A percentile compares a stretch with the other conserved stretches of the same genome.
phyloP scores from a whole-genome alignment of 1,140 invertebrate species.

The Drosophila grimshawi region DNA sequence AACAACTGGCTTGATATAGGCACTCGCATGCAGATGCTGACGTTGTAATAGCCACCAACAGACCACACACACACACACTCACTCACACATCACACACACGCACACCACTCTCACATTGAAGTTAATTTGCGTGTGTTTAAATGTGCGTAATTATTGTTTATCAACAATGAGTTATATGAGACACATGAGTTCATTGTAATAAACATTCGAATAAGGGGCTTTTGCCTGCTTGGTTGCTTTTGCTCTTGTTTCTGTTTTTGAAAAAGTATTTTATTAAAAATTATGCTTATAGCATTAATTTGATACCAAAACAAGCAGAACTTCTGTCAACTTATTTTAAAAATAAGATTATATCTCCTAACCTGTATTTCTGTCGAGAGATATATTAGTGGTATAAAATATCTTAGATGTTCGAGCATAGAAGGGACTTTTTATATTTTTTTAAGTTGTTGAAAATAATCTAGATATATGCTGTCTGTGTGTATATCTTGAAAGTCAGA shows the following conservation, averaged over 20 bases:
- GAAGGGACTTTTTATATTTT: too few relatives aligned
- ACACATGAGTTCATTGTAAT: conserved; percentile 42
- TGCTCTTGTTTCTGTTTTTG: not conserved
- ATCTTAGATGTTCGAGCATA: too few relatives aligned
- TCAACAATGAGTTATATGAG: conserved; percentile 55
- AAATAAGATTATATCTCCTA: too few relatives aligned
- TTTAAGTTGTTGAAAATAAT: too few relatives aligned
- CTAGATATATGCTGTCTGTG: too few relatives aligned
- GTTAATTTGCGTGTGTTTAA: conserved; percentile 78
- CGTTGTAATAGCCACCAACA: conserved; percentile 20
- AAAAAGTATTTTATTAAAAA: conserved; percentile 8
- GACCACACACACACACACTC: conserved; percentile 22
- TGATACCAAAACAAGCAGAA: conserved; percentile 5
- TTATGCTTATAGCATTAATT: not conserved
- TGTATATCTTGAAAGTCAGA: too few relatives aligned
- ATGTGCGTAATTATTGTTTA: conserved; percentile 81
- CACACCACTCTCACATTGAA: conserved; percentile 37
- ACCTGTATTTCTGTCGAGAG: too few relatives aligned
- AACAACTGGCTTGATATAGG: conserved; percentile 3
- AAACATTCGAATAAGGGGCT: conserved; percentile 16
- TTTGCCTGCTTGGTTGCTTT: conserved; percentile 14
- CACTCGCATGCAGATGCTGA: conserved; percentile 14
- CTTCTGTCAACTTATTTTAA: not conserved
- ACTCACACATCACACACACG: conserved; percentile 5
- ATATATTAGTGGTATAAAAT: too few relatives aligned